Percentiles rank a stretch among this genome's conserved stretches.
Evolutionary conservation across 1,140 invertebrate genomes (phyloP).

Genomic region (Apis florea): DNA sequence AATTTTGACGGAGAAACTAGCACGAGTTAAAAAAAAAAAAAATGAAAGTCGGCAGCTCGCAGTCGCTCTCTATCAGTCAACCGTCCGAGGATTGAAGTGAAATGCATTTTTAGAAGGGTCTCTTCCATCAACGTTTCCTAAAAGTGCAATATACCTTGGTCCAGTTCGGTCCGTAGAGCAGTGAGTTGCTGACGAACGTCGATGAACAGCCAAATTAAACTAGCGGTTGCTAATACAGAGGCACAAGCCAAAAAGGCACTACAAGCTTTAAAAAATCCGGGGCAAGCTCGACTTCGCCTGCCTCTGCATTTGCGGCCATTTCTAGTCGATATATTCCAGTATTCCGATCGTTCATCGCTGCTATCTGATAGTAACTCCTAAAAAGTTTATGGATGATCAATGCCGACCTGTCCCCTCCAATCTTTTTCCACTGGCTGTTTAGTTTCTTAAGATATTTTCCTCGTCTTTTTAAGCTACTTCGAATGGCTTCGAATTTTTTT

Average conservation of each 20-base stretch:
- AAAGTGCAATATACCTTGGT: slow-evolving; percentile 81
- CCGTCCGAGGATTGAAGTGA: too few species aligned
- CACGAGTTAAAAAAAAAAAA: too few species aligned
- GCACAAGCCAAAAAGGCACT: slow-evolving; percentile 83
- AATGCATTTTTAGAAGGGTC: not conserved
- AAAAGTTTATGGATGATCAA: slow-evolving; percentile 51
- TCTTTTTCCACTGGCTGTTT: not conserved
- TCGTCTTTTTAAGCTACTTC: too few species aligned
- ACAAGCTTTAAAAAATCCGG: slow-evolving; percentile 82
- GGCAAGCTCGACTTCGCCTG: slow-evolving; percentile 72
- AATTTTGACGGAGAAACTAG: too few species aligned
- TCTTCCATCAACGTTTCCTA: not conserved
- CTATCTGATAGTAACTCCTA: slow-evolving; percentile 81
- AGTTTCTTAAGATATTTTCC: too few species aligned
- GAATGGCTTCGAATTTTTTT: too few species aligned
- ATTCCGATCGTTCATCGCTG: slow-evolving; percentile 81
- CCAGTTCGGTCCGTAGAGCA: slow-evolving; percentile 83
- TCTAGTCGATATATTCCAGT: slow-evolving; percentile 74
- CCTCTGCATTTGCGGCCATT: slow-evolving; percentile 70
- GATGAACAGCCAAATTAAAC: slow-evolving; percentile 86
- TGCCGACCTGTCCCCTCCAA: not conserved
- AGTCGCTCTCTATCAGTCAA: too few species aligned
- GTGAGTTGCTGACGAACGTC: slow-evolving; percentile 85
- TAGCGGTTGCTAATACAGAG: slow-evolving; percentile 84
- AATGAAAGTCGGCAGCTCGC: too few species aligned